A percentile compares a stretch with the other conserved stretches of the same genome.
phyloP scores from a whole-genome alignment of 2,797 vertebrate species.

The Crax fasciolata region DNA sequence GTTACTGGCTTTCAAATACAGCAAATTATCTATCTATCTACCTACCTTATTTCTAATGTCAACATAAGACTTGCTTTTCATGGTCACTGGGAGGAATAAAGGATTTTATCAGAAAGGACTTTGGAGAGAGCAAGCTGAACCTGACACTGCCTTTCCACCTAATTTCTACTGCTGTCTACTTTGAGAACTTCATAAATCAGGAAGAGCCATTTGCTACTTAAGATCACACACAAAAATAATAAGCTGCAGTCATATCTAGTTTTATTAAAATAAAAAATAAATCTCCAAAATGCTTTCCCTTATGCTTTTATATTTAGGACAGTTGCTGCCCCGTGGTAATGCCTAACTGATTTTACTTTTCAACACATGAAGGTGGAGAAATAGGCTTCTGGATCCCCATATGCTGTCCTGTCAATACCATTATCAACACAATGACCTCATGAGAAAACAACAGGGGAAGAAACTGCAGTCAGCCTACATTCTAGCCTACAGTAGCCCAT shows the following conservation, averaged over 20 bases:
- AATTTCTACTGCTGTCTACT: not conserved
- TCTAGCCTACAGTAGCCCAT: not conserved
- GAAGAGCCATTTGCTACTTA: not conserved
- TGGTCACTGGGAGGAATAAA: not conserved
- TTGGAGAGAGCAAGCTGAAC: not conserved
- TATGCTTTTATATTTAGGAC: constrained; percentile 16
- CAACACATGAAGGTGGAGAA: not conserved
- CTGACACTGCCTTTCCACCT: not conserved
- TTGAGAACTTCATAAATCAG: not conserved
- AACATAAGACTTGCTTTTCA: not conserved
- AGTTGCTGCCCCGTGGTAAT: constrained; percentile 15
- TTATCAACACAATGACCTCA: not conserved
- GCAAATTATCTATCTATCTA: not conserved
- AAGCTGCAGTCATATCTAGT: not conserved
- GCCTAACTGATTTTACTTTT: not conserved
- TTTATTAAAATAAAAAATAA: not conserved
- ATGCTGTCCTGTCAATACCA: constrained; percentile 14
- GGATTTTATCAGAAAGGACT: not conserved
- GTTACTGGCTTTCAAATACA: not conserved
- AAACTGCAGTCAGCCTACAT: not conserved
- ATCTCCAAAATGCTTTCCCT: not conserved
- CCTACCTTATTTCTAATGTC: not conserved
- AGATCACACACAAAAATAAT: not conserved
- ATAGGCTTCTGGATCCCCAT: not conserved
- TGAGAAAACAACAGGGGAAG: constrained; percentile 16